A percentile compares a stretch with the other conserved stretches of the same genome.
phyloP scores from a whole-genome alignment of 2,113 vertebrate genomes.

The Terrapene triunguis region DNA sequence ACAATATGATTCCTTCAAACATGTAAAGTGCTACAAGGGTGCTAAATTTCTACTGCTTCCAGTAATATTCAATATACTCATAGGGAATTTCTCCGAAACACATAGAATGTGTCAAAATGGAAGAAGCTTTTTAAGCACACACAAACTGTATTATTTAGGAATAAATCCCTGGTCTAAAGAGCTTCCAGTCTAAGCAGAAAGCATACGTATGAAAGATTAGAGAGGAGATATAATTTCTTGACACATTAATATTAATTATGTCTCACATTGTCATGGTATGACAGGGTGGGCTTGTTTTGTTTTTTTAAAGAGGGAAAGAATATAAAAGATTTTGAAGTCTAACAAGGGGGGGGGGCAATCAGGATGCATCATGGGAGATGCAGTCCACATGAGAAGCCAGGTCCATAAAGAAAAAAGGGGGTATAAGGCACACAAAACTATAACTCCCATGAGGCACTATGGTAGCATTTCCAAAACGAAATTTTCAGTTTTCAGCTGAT shows the following conservation, averaged over 20 bases:
- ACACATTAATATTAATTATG: background rate
- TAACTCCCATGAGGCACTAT: background rate
- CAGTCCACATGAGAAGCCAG: background rate
- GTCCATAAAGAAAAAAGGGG: background rate
- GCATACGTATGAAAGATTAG: background rate
- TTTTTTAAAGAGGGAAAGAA: background rate
- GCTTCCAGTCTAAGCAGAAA: background rate
- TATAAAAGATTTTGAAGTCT: background rate
- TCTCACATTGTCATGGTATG: background rate
- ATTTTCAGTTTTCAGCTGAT: background rate
- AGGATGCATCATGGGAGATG: background rate
- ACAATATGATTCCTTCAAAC: background rate
- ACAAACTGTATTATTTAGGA: background rate
- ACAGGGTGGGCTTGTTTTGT: background rate
- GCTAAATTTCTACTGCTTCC: background rate
- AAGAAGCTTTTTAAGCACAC: background rate
- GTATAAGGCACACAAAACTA: background rate
- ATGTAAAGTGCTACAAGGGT: rapidly evolving
- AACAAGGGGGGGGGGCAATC: background rate
- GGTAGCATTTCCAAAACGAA: background rate
- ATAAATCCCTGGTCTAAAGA: background rate
- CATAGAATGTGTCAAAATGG: background rate
- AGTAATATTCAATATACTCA: background rate
- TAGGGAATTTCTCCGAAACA: background rate
- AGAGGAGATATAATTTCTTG: background rate